Conservation (phyloP, 2,888 invertebrate species). For the Leptopilina myrica region DNA sequence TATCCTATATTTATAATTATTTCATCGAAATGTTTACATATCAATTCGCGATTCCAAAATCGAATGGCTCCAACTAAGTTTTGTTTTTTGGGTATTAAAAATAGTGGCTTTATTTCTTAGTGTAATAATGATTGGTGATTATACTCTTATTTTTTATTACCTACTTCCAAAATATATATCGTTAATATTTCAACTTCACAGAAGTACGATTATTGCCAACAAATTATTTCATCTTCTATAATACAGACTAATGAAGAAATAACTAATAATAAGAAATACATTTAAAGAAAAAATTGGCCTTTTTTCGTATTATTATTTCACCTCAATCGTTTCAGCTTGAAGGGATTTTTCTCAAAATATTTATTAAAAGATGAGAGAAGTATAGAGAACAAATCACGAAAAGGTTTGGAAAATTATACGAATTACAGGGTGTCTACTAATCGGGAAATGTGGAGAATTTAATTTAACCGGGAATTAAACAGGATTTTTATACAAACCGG, state of each 20-base stretch:
- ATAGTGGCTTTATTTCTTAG: constrained; percentile 9
- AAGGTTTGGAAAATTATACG: no score
- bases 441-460: no score
- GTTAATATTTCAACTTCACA: not conserved
- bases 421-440: no score
- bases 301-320: not conserved
- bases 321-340: not conserved
- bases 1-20: not conserved
- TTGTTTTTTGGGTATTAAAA: not conserved
- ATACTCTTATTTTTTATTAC: not conserved
- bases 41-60: constrained; percentile 12
- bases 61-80: not conserved
- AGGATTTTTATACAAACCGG: no score
- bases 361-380: no score
- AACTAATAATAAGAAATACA: not conserved
- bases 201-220: not conserved
- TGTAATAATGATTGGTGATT: not conserved
- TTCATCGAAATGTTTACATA: constrained; percentile 5
- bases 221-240: constrained; percentile 1
- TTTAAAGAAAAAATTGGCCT: not conserved
- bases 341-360: not conserved
- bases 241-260: not conserved
- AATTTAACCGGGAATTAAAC: no score
- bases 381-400: no score
- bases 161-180: not conserved